Base-by-base conservation (phyloP, 1,140 invertebrate species). In the Rhopalosiphum maidis region DNA sequence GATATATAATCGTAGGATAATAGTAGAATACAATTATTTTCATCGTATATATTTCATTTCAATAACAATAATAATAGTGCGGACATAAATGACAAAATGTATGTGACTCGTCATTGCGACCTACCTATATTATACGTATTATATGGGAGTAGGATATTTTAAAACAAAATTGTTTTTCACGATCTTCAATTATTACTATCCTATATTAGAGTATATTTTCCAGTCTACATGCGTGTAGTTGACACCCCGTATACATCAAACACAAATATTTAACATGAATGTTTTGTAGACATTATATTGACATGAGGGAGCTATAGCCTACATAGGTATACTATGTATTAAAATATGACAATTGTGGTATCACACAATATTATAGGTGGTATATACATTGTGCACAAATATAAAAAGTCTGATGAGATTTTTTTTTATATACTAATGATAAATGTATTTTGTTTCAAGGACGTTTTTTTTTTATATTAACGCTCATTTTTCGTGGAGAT, bases 1-100 rank as follows among this genome's bases (percentile, higher is more conserved):
- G 46, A 35, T 48, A 51, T 21, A 77, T 18, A 8, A 46, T 22
- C 43, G 18, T 48, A 46, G 22, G 30, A 51, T 51, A 88, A 51
- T n/a, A 60, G 21, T 46, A n/a, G n/a, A 88, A 48, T n/a, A 88
- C 46, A 48, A 48, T 88, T n/a, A 88, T 88, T 88, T 87, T 87
- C 43, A 18, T 48, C 41, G 30, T 11, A 11, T 18, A 87, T 48
- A 85, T 85, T 77, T 77, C 15, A 51, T 88, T 88, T 48, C 30
- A 88, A 88, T 51, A 48, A 88, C 15, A 51, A 43, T 48, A 25
- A 35, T 48, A 88, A 48, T 48, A 48, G 30, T n/a, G 30, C 7
- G 18, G 86, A 88, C n/a, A 88, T 18, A 51, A 46, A 88, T 88
- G 86, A 88, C 86, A 1, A n/a, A 87, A 43, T 43, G 43, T 48